A percentile compares a stretch with the other conserved stretches of the same genome.
Conservation (phyloP, 2,113 vertebrate species). For the Hemicordylus capensis region DNA sequence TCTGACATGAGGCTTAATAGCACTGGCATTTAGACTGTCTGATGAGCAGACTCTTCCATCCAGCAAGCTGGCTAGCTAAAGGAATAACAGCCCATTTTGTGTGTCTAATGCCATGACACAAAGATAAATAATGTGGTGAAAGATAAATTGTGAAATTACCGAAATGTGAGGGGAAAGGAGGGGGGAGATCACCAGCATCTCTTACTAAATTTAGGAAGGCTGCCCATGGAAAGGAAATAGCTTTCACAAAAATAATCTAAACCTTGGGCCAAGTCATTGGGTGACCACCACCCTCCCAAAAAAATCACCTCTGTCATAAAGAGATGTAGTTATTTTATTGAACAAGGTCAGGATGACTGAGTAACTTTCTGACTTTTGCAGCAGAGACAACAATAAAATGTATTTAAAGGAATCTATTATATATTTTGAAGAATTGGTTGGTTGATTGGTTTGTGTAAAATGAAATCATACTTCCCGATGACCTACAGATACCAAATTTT, state of each 20-base stretch:
- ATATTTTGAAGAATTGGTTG: too few species aligned
- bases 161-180: constrained; percentile 34
- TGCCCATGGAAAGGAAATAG: constrained; percentile 66
- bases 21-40: constrained; percentile 42
- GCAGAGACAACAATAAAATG: neutral
- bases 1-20: constrained; percentile 40
- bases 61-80: constrained; percentile 36
- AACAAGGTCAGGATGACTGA: constrained; percentile 27
- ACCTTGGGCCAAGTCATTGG: constrained; percentile 55
- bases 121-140: constrained; percentile 54
- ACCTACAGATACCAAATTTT: too few species aligned
- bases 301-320: constrained; percentile 37
- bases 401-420: neutral
- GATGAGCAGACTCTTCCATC: constrained; percentile 38
- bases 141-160: constrained; percentile 54
- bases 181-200: constrained; percentile 45
- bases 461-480: too few species aligned
- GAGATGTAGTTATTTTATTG: constrained; percentile 51
- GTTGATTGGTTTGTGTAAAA: too few species aligned
- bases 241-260: constrained; percentile 64
- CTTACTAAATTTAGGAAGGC: constrained; percentile 64
- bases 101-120: constrained; percentile 38
- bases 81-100: constrained; percentile 34
- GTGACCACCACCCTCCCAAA: neutral
- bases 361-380: constrained; percentile 49